Conservation (phyloP, 92 coral and sea anemone genomes). For the Montipora capitata region DNA sequence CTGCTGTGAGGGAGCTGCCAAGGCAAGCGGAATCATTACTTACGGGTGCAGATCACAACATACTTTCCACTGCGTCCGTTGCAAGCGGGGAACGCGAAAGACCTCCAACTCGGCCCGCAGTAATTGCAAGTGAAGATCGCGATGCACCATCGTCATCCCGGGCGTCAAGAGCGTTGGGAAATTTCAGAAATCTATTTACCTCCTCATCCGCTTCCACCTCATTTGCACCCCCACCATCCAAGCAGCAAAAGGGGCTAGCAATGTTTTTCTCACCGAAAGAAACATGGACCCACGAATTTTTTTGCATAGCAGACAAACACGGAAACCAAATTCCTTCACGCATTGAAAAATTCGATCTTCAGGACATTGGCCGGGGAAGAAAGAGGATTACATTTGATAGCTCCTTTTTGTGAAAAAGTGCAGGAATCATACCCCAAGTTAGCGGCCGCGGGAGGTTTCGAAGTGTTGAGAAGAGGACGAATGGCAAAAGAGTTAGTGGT, state of each 20-base stretch:
- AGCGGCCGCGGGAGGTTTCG: neutral
- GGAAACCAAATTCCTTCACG: slow-evolving; percentile 38
- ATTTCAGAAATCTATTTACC: too few species aligned
- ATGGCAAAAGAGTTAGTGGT: neutral
- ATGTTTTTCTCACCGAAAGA: neutral
- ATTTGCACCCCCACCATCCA: too few species aligned
- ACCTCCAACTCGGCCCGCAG: too few species aligned
- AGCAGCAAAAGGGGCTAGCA: too few species aligned
- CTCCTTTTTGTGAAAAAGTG: neutral
- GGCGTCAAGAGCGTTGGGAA: too few species aligned
- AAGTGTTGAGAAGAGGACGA: neutral
- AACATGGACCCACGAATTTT: slow-evolving; percentile 45
- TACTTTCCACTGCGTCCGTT: neutral
- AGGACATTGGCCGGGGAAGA: slow-evolving; percentile 24
- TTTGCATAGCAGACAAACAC: slow-evolving; percentile 1
- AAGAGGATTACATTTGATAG: slow-evolving; percentile 18
- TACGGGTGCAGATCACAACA: neutral
- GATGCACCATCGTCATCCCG: too few species aligned
- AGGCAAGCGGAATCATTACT: neutral
- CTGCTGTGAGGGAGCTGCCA: neutral
- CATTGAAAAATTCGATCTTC: slow-evolving; percentile 19
- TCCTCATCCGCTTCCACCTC: too few species aligned
- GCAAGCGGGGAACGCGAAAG: too few species aligned
- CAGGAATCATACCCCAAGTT: neutral
- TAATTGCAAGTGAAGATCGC: too few species aligned